These are phyloP conservation scores for Drosophila mauritiana DNA, from an alignment of 1,140 invertebrate species.

Conservation along the genomic window DNA sequence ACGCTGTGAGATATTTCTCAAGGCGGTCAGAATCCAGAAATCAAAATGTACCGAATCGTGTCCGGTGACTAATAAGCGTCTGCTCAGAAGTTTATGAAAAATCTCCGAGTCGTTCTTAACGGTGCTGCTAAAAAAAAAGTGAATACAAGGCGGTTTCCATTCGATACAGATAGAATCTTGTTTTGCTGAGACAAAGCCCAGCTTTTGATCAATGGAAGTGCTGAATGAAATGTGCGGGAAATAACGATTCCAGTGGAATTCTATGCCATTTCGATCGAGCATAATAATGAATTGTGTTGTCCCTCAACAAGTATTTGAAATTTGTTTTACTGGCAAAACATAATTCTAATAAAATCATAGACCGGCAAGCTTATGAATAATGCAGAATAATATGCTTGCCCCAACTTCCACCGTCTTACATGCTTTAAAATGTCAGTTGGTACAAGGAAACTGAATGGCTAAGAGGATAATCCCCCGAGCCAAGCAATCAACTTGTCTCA, in stretches of 20 bases:
- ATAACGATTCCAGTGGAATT: conserved; percentile 14
- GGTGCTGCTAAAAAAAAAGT: conserved; percentile 33
- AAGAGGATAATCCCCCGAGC: conserved; percentile 20
- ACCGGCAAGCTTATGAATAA: not conserved
- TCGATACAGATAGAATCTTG: conserved; percentile 28
- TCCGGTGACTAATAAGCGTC: conserved; percentile 56
- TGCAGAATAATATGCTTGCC: not conserved
- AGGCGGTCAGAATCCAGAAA: conserved; percentile 18
- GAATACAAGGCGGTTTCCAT: conserved; percentile 17
- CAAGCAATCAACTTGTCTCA: conserved; percentile 38
- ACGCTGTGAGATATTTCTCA: conserved; percentile 36
- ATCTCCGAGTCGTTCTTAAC: conserved; percentile 45
- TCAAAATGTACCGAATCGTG: conserved; percentile 40
- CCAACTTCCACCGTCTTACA: not conserved
- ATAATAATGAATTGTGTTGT: too few species aligned
- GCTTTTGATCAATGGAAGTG: conserved; percentile 34
- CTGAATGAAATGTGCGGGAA: conserved; percentile 11
- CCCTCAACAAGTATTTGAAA: not conserved
- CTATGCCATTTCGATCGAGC: conserved; percentile 11
- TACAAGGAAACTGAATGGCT: not conserved
- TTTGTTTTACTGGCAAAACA: not conserved
- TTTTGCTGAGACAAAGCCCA: conserved; percentile 23
- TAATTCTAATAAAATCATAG: not conserved
- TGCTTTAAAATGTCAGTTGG: not conserved
- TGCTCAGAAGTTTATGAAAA: conserved; percentile 37